Conservation (phyloP, 2,888 invertebrate genomes). For the Emmelina monodactyla region DNA sequence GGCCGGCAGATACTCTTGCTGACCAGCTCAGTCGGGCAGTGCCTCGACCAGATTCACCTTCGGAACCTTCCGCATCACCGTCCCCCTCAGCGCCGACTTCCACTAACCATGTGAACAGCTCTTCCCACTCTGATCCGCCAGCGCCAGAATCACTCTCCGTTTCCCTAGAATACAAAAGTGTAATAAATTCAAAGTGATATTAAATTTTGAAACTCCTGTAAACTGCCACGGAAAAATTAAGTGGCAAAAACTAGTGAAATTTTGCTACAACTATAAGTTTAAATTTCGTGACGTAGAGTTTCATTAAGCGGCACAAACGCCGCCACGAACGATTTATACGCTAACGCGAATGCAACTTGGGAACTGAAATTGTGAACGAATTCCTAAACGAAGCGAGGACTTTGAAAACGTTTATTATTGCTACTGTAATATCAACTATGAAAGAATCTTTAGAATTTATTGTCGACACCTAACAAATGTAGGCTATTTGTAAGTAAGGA, state of each 20-base stretch:
- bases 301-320: constrained; percentile 37
- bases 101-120: constrained; percentile 90
- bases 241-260: not conserved
- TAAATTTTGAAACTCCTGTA: too few species aligned
- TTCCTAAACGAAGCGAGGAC: constrained; percentile 26
- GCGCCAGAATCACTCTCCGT: constrained; percentile 42
- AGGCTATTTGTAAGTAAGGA: constrained; percentile 1
- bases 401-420: too few species aligned
- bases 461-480: too few species aligned
- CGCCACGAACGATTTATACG: constrained; percentile 31
- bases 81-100: constrained; percentile 87
- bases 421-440: too few species aligned
- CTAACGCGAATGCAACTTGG: constrained; percentile 21
- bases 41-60: constrained; percentile 72
- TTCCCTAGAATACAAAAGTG: constrained; percentile 25
- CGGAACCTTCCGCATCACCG: constrained; percentile 48
- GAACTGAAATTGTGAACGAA: constrained; percentile 36
- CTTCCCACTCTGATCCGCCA: constrained; percentile 69
- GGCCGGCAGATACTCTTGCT: constrained; percentile 56
- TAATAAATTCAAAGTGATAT: too few species aligned
- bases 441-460: too few species aligned
- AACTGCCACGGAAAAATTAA: too few species aligned
- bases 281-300: constrained; percentile 37
- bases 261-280: constrained; percentile 21
- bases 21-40: constrained; percentile 89